Evolutionary conservation across 2,797 vertebrate genomes (phyloP), one percentile per base, ranked within the genome.

Genomic region (Spinus olivaceus): DNA sequence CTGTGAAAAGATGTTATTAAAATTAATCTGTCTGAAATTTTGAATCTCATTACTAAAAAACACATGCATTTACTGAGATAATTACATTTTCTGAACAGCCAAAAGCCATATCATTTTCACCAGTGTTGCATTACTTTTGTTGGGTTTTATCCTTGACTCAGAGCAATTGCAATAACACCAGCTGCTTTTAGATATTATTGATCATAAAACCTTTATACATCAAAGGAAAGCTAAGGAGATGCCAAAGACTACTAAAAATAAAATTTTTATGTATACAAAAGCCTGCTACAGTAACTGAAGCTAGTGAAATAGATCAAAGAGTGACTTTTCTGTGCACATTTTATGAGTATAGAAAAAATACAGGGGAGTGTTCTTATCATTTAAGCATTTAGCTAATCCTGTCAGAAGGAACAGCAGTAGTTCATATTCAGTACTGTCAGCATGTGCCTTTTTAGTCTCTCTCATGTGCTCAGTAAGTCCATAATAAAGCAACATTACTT

Each of bases 351-450:
- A 54, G n/a, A 57, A 82, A 81, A 82, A 79, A 51, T 56, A 56
- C 22, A 74, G 49, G 33, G 50, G 23, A 78, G 49, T 35, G 39
- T 88, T 88, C 54, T 60, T 92, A 91, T 30, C 61, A n/a, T 65
- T 92, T 89, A 81, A 88, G 81, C 90, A 86, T 86, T 96, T 88
- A 92, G 85, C 63, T 92, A 91, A 94, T 96, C 84, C 91, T 88
- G 37, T 88, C 80, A 94, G 77, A 83, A 93, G 76, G 76, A 93
- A 69, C 14, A 74, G 81, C 51, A 47, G 14, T 74, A 42, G 91
- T 94, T 83, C 24, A 13, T 81, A 89, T 81, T 81, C 57, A 51
- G 24, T 67, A 57, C 15, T 82, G 59, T 88, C 81, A 76, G 69
- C 54, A 56, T 66, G 46, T 83, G 76, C 63, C 32, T 86, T 77